Conservation (phyloP, 2,888 invertebrate genomes). For the Andrena hattorfiana region DNA sequence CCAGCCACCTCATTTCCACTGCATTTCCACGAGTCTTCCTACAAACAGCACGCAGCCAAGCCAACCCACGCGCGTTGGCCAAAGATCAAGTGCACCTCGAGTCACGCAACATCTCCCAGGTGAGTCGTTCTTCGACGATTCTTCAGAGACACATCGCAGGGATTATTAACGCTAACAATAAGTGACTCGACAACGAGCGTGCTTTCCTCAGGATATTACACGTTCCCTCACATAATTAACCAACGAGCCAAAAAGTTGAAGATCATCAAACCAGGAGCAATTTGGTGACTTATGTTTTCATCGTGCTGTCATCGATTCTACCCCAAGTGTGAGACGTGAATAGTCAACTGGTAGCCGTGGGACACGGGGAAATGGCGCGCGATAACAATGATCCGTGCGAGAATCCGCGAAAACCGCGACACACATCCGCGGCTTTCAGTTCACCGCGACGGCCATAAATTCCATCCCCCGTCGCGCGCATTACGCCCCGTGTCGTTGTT, state of each 20-base stretch:
- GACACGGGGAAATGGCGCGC: not conserved
- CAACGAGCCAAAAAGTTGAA: not conserved
- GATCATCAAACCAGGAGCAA: constrained; percentile 21
- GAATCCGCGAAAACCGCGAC: not conserved
- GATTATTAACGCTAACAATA: constrained; percentile 38
- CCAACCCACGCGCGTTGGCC: constrained; percentile 2
- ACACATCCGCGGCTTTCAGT: no score
- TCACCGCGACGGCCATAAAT: not conserved
- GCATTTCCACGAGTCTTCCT: not conserved
- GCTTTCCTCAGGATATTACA: constrained; percentile 30
- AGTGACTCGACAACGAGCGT: constrained; percentile 41
- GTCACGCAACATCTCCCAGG: constrained; percentile 46
- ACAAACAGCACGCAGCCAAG: constrained; percentile 9
- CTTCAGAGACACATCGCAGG: constrained; percentile 44
- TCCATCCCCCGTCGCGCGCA: not conserved
- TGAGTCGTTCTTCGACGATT: constrained; percentile 25
- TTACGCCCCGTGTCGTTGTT: constrained; percentile 18
- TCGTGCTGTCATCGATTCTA: not conserved
- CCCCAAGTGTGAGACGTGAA: no score
- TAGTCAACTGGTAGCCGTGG: constrained; percentile 3
- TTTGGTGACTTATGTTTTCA: not conserved
- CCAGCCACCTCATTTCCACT: not conserved
- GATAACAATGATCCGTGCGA: not conserved
- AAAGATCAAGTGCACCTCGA: constrained; percentile 25
- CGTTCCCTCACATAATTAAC: constrained; percentile 52